Percentiles rank a stretch among this genome's conserved stretches.
Conservation (phyloP, 2,797 vertebrate species). For the Poecilia picta region DNA sequence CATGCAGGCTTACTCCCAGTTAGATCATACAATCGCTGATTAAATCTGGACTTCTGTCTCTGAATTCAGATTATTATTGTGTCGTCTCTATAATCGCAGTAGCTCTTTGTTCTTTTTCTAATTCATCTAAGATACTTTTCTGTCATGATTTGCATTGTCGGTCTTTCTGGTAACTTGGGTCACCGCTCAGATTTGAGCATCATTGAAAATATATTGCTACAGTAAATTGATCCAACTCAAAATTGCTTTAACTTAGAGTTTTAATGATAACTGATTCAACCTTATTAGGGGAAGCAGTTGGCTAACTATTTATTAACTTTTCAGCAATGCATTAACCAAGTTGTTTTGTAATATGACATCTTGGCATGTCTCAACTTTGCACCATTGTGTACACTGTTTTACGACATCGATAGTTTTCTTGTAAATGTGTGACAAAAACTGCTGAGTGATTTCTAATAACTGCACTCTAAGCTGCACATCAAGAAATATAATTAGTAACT, state of each 20-base stretch:
- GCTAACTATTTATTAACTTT: background rate
- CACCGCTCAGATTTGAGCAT: background rate
- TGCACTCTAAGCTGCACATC: background rate
- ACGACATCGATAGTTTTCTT: background rate
- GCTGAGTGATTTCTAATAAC: background rate
- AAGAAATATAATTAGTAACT: background rate
- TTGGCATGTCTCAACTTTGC: background rate
- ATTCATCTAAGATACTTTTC: background rate
- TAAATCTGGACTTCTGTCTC: background rate
- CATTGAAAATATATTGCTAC: background rate
- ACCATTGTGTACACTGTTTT: background rate
- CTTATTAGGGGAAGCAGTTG: background rate
- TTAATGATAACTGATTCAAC: background rate
- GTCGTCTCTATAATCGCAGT: background rate
- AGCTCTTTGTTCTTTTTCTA: background rate
- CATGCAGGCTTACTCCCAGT: constrained; percentile 16
- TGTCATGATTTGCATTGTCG: background rate
- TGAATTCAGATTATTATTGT: background rate
- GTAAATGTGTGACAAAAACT: constrained; percentile 2
- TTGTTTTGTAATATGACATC: background rate
- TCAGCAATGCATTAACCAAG: background rate
- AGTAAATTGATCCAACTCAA: background rate
- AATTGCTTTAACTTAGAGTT: background rate
- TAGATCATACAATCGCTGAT: background rate
- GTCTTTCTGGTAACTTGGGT: background rate